These are phyloP conservation scores for Platycnemis pennipes DNA, from an alignment of 2,888 invertebrate species.

Conservation along the genomic window DNA sequence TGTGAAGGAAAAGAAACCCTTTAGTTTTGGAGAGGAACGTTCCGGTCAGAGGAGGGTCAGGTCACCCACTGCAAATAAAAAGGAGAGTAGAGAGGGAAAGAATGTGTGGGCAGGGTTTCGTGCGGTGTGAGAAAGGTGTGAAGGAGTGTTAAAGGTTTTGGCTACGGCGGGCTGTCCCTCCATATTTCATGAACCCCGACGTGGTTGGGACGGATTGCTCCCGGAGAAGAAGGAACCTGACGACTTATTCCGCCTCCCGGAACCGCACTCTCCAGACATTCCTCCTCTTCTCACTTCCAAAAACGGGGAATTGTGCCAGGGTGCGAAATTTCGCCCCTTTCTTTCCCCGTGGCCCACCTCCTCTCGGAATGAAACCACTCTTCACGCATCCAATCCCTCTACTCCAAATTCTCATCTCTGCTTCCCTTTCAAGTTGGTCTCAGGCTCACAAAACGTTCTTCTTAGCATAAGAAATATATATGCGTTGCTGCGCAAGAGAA, in stretches of 20 bases:
- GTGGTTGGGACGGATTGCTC: constrained; percentile 40
- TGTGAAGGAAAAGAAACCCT: not conserved
- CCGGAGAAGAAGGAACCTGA: not conserved
- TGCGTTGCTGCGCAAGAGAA: too few species aligned
- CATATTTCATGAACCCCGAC: constrained; percentile 33
- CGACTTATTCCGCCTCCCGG: not conserved
- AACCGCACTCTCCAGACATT: not conserved
- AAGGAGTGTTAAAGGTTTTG: not conserved
- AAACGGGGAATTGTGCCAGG: not conserved
- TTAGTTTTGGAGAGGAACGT: not conserved
- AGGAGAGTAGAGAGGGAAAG: not conserved
- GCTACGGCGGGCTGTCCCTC: not conserved
- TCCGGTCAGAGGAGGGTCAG: not conserved
- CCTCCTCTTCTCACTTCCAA: not conserved
- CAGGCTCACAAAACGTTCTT: not conserved
- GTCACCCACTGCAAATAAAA: not conserved
- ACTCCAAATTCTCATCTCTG: not conserved
- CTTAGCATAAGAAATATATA: too few species aligned
- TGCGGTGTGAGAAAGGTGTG: not conserved
- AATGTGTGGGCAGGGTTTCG: not conserved
- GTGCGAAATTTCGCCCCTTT: not conserved
- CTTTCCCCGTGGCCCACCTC: not conserved
- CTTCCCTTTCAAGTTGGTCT: not conserved
- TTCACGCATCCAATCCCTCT: not conserved
- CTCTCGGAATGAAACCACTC: not conserved